These are phyloP conservation scores for Pachypeltis micranthus DNA, from an alignment of 1,140 invertebrate species.

Conservation along the genomic window DNA sequence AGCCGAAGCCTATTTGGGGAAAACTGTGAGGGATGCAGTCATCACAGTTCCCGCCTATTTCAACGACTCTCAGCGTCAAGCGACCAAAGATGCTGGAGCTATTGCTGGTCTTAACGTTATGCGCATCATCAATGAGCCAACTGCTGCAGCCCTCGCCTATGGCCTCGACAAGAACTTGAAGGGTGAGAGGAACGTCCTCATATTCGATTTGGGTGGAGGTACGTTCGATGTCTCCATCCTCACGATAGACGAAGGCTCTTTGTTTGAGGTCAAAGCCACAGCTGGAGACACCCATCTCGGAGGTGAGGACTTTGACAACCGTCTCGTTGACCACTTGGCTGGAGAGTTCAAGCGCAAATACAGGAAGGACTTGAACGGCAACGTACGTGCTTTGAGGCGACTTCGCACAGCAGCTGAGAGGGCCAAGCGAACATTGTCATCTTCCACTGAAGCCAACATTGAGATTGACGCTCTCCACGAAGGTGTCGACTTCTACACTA, in stretches of 20 bases:
- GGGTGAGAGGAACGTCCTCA: conserved; percentile 61
- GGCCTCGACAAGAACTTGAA: conserved; percentile 70
- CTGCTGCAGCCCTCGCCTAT: conserved; percentile 71
- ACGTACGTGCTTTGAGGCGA: conserved; percentile 37
- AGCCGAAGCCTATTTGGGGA: conserved; percentile 38
- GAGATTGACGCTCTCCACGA: conserved; percentile 58
- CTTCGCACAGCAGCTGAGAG: conserved; percentile 54
- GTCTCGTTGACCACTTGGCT: conserved; percentile 67
- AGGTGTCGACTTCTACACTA: conserved; percentile 62
- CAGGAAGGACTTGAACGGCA: conserved; percentile 38
- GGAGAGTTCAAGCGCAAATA: conserved; percentile 42
- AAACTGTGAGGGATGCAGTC: conserved; percentile 44
- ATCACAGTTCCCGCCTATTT: conserved; percentile 63
- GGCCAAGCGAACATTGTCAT: conserved; percentile 70
- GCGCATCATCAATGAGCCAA: conserved; percentile 71
- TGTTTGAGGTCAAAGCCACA: conserved; percentile 62
- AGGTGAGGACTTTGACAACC: conserved; percentile 68
- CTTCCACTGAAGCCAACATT: conserved; percentile 51
- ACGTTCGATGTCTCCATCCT: conserved; percentile 80
- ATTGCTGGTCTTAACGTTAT: conserved; percentile 68
- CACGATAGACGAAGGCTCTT: conserved; percentile 67
- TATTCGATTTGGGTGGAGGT: conserved; percentile 62
- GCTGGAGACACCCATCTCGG: conserved; percentile 61
- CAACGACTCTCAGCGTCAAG: conserved; percentile 56
- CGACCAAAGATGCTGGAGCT: conserved; percentile 60